Conservation (phyloP, 2,113 vertebrate genomes). For the Caranx melampygus region DNA sequence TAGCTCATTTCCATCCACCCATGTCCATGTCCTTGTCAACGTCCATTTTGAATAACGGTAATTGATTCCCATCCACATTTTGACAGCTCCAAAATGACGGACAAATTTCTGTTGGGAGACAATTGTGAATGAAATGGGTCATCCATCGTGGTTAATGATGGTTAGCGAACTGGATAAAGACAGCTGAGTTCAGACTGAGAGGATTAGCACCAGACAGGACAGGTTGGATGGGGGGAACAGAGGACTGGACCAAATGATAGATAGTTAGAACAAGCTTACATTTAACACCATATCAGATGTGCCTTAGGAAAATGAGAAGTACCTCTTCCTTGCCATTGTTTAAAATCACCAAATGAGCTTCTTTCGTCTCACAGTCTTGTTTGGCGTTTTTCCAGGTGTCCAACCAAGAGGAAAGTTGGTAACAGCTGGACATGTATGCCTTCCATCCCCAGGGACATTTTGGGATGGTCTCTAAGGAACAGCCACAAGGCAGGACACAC, state of each 20-base stretch:
- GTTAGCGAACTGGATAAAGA: neutral
- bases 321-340: neutral
- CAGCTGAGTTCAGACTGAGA: neutral
- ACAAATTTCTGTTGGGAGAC: constrained; percentile 6
- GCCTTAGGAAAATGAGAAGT: neutral
- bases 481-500: neutral
- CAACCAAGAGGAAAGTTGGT: neutral
- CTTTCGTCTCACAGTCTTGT: neutral
- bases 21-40: neutral
- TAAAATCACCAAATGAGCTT: constrained; percentile 29
- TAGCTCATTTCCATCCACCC: neutral
- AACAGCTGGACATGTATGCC: constrained; percentile 1
- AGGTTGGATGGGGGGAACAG: neutral
- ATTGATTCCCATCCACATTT: neutral
- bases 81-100: accelerated
- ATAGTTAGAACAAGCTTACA: neutral
- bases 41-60: too few relatives aligned
- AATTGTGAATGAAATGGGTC: accelerated
- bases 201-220: neutral
- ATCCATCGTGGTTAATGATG: neutral
- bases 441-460: neutral
- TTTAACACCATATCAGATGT: neutral
- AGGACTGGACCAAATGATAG: neutral
- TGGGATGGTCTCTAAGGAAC: accelerated
- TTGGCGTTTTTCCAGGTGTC: neutral